Base-by-base conservation (phyloP, 2,113 vertebrate genomes). In the Bufo gargarizans region DNA sequence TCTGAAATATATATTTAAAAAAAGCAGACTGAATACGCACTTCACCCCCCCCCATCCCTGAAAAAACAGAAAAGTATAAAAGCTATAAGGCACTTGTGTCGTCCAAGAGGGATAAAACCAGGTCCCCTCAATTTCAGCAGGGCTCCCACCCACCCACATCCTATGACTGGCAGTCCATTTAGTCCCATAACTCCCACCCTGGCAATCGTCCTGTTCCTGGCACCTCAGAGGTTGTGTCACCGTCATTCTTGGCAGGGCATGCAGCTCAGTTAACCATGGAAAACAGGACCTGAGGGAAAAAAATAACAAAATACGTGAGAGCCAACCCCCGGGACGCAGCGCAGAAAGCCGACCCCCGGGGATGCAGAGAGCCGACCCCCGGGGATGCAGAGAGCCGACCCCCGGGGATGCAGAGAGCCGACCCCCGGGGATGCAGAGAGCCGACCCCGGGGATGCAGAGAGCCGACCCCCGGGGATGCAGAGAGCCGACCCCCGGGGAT, bases 1-100 rank as follows among this genome's bases (percentile, higher is more conserved):
- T 76, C 56, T 82, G 43, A 82, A 59, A 81, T 72, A 87, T 81
- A 82, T 81, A 82, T 74, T 33, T 82, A 63, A 14, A 87, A 58
- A 87, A 80, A 22, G 45, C 33, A 58, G 43, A 72, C 47, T n/a
- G 2, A 56, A 43, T 81, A 87, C 80, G 69, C 81, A 81, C 56
- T 77, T 58, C 22, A 77, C 45, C 74, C 45, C 74, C 63, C 20
- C 77, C 74, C 22, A 69, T 79, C 85, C 77, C 77, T 74, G 77
- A 74, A 82, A 87, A 81, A 53, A 61, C 56, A 33, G 3, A 82
- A 50, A 87, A 61, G 80, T 63, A 83, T 84, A 84, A 77, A 81
- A 81, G 43, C 55, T 71, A 86, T 72, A 86, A 90, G 88, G 84
- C 71, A 63, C 79, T 84, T 69, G 72, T 80, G 33, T 56, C n/a